Conservation (phyloP, 2,113 vertebrate genomes). For the Forbesichthys agassizii region DNA sequence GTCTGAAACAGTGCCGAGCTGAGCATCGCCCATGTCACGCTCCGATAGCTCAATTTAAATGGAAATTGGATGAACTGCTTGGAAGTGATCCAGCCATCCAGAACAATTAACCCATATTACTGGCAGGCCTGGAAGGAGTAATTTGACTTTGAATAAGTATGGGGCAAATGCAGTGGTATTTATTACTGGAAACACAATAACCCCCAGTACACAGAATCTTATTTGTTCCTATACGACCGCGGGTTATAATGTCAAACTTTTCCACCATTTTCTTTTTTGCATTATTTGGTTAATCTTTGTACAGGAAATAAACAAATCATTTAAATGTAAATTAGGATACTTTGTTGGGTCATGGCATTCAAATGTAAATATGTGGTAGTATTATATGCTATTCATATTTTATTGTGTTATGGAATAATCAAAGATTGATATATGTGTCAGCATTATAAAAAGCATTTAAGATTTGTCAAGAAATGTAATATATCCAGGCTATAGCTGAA, state of each 20-base stretch:
- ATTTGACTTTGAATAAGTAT: conserved; percentile 69
- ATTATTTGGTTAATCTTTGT: not conserved
- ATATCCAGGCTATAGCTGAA: conserved; percentile 1
- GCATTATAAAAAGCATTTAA: not conserved
- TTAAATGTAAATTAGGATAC: not conserved
- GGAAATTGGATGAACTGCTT: conserved; percentile 79
- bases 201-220: conserved; percentile 17
- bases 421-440: not conserved
- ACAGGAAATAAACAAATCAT: not conserved
- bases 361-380: no score
- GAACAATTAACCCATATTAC: conserved; percentile 78
- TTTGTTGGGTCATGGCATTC: no score
- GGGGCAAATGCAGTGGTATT: conserved; percentile 27
- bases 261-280: conserved; percentile 18
- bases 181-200: conserved; percentile 58
- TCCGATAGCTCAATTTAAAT: conserved; percentile 77
- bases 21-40: conserved; percentile 59
- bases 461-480: conserved; percentile 17
- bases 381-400: no score
- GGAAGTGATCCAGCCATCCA: conserved; percentile 78
- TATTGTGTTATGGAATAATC: no score
- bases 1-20: conserved; percentile 45
- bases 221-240: conserved; percentile 17
- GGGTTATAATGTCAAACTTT: conserved; percentile 27
- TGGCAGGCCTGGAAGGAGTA: conserved; percentile 65